A percentile compares a stretch with the other conserved stretches of the same genome.
phyloP scores from a whole-genome alignment of 2,888 invertebrate genomes.

The Cephus pulcher region DNA sequence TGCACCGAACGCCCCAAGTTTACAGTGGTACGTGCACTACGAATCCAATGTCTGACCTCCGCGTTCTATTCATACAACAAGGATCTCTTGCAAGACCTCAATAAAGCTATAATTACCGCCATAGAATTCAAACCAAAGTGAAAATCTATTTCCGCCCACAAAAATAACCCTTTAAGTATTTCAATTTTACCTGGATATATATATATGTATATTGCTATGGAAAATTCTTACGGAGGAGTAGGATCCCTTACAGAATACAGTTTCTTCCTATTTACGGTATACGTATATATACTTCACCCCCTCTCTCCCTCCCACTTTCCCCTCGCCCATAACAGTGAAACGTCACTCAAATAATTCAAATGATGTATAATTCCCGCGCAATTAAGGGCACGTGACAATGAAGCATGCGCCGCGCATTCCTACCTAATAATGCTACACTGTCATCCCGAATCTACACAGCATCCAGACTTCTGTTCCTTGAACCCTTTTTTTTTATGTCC shows the following conservation, averaged over 20 bases:
- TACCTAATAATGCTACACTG: conserved; percentile 32
- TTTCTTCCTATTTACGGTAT: neutral
- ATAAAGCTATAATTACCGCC: neutral
- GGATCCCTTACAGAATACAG: neutral
- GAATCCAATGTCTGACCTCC: neutral
- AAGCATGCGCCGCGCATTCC: conserved; percentile 19
- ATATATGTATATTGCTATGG: neutral
- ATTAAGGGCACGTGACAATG: conserved; percentile 28
- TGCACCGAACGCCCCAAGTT: neutral
- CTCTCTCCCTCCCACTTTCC: neutral
- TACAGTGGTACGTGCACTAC: neutral
- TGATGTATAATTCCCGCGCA: conserved; percentile 29
- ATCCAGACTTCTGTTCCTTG: neutral
- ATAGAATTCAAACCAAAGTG: neutral
- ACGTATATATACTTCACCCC: neutral
- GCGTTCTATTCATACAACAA: neutral
- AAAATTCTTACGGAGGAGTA: neutral
- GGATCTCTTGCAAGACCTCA: neutral
- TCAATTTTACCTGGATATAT: neutral
- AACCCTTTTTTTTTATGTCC: conserved; percentile 2
- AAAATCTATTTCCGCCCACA: neutral
- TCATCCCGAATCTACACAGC: conserved; percentile 11
- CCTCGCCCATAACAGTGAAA: neutral
- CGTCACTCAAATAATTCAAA: conserved; percentile 19
- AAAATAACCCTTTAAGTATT: neutral